phyloP scores from a whole-genome alignment of 1,140 invertebrate genomes.

The Drosophila setifemur region DNA sequence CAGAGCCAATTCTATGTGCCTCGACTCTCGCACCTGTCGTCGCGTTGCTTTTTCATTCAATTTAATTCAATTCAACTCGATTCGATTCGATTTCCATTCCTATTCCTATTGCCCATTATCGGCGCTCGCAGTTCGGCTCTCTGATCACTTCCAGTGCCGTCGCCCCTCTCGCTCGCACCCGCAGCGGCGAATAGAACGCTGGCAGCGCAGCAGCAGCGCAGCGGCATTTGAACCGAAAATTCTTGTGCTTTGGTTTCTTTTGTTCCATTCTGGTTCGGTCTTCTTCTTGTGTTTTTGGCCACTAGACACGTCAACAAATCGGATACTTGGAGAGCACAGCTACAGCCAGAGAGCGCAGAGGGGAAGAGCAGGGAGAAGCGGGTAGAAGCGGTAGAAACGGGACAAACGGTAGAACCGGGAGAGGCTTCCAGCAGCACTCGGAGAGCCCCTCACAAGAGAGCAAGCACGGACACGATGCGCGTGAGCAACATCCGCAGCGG shows the following conservation, averaged over 20 bases:
- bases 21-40: neutral
- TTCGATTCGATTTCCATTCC: too few species aligned
- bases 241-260: conserved; percentile 29
- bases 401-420: neutral
- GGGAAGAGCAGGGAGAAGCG: neutral
- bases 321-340: too few species aligned
- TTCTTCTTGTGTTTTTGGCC: conserved; percentile 17
- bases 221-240: conserved; percentile 48
- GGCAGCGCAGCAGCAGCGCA: conserved; percentile 6
- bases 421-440: too few species aligned
- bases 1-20: neutral
- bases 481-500: conserved; percentile 81
- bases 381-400: neutral
- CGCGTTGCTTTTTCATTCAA: too few species aligned
- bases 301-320: conserved; percentile 65
- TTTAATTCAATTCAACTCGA: too few species aligned
- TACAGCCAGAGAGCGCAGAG: neutral
- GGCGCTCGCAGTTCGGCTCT: too few species aligned
- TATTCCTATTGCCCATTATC: too few species aligned
- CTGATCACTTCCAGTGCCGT: neutral
- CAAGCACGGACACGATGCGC: conserved; percentile 56
- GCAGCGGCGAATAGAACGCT: neutral
- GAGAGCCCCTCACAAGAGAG: too few species aligned
- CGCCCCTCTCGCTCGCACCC: neutral
- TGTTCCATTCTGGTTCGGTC: conserved; percentile 1